Base-by-base conservation (phyloP, 2,888 invertebrate genomes). In the Melipona bicolor region DNA sequence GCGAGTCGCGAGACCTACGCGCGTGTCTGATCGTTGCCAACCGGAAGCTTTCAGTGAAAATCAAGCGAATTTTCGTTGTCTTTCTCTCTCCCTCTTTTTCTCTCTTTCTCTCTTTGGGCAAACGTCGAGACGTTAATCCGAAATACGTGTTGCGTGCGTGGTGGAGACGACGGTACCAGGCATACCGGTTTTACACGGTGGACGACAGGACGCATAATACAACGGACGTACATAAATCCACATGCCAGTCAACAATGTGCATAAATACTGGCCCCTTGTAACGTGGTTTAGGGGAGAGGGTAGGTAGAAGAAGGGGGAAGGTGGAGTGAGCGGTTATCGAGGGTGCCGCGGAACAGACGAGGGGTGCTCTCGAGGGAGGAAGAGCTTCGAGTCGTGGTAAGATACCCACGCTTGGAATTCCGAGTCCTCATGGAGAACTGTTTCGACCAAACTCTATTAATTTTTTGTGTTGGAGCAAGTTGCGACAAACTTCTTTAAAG, bases 181-280 rank as follows among this genome's bases (percentile, higher is more conserved):
- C 92, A 93, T 92, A 85, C 92, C 91, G 91, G 91, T 90, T 90
- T 92, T 92, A 92, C 92, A 92, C 92, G 91, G 89, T 91, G 91
- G 90, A 92, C 92, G 93, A 93, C 93, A 93, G 91, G 91, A 93
- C 93, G 93, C 94, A 94, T 94, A 94, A 94, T 93, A 93, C 92
- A 94, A 94, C 94, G 94, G 94, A 94, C 94, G 94, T 92, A 92
- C 94, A 94, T 94, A 94, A 94, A 94, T 94, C 93, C 92, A 93
- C 87, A 91, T 94, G 94, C 92, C 94, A 94, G 93, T 94, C 94
- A 94, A 94, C 94, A 94, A 94, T 94, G 94, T 93, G 93, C 94
- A 94, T 94, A 94, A 94, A 94, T 94, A 94, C 94, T 93, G 91
- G 90, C 91, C 93, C 92, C 93, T 93, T 92, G 94, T 91, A 93